These are phyloP conservation scores for Anisognathus igniventris DNA, from an alignment of 2,797 vertebrate species.

Conservation along the genomic window DNA sequence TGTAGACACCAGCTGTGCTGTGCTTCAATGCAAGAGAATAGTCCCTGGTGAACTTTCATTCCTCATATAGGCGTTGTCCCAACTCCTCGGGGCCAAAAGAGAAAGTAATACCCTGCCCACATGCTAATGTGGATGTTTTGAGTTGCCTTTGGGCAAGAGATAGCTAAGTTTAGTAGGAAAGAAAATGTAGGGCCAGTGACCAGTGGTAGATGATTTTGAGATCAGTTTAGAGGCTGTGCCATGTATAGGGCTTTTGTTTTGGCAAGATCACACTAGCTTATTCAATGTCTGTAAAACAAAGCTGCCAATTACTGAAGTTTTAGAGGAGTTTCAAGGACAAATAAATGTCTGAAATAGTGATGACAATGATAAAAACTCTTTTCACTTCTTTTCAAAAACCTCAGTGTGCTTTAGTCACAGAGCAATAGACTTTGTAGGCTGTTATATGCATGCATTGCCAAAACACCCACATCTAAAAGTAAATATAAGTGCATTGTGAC, in stretches of 20 bases:
- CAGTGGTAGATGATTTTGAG: background rate
- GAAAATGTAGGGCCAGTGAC: background rate
- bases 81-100: background rate
- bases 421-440: background rate
- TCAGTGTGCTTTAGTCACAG: background rate
- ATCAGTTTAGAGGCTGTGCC: background rate
- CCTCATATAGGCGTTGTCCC: too few species aligned
- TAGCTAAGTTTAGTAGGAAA: background rate
- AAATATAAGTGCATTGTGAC: constrained; percentile 5
- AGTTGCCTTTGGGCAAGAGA: background rate
- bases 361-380: background rate
- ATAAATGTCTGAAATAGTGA: background rate
- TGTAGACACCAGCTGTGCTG: background rate
- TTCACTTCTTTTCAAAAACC: background rate
- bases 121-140: background rate
- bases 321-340: background rate
- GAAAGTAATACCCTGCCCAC: too few species aligned
- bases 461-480: background rate
- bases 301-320: background rate
- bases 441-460: background rate
- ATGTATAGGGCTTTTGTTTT: background rate
- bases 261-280: background rate
- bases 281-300: background rate
- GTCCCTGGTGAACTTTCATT: background rate
- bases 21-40: background rate